These are phyloP conservation scores for Prenolepis imparis DNA, from an alignment of 2,888 invertebrate genomes.

Conservation along the genomic window DNA sequence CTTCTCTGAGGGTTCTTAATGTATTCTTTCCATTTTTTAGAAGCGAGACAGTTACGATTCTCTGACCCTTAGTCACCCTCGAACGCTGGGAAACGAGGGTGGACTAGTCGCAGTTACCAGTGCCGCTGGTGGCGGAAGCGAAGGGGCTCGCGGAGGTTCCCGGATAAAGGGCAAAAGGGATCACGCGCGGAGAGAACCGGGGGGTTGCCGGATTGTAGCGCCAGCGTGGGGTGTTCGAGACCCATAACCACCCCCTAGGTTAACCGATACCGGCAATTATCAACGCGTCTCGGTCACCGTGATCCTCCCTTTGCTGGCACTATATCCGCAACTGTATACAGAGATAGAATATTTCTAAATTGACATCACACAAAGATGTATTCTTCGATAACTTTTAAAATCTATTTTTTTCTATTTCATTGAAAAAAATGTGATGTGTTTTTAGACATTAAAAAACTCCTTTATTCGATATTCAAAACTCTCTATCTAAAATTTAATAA, in stretches of 20 bases:
- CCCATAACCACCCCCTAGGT: slow-evolving; percentile 80
- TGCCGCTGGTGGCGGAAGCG: slow-evolving; percentile 81
- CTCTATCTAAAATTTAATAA: not conserved
- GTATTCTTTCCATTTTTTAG: slow-evolving; percentile 75
- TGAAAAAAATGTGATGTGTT: not conserved
- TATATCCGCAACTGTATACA: slow-evolving; percentile 2
- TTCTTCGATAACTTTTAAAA: not conserved
- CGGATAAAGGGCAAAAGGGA: slow-evolving; percentile 81
- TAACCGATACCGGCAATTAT: slow-evolving; percentile 86
- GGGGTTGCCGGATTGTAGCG: slow-evolving; percentile 67
- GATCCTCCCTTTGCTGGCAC: slow-evolving; percentile 59
- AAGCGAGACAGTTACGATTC: slow-evolving; percentile 76
- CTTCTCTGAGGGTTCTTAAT: slow-evolving; percentile 67
- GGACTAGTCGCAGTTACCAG: slow-evolving; percentile 76
- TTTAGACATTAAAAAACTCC: not conserved
- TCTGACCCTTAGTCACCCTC: slow-evolving; percentile 77
- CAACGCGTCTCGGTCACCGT: slow-evolving; percentile 84
- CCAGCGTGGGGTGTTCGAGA: slow-evolving; percentile 71
- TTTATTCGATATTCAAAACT: not conserved
- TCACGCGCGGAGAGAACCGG: slow-evolving; percentile 73
- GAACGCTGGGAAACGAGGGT: slow-evolving; percentile 73
- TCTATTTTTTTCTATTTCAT: not conserved
- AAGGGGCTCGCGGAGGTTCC: slow-evolving; percentile 84
- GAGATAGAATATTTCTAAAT: slow-evolving; percentile 12
- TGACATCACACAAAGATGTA: not conserved